Percentiles rank a stretch among this genome's conserved stretches.
These are phyloP conservation scores for Acrobasis repandana DNA, from an alignment of 2,888 invertebrate genomes.

Conservation along the genomic window DNA sequence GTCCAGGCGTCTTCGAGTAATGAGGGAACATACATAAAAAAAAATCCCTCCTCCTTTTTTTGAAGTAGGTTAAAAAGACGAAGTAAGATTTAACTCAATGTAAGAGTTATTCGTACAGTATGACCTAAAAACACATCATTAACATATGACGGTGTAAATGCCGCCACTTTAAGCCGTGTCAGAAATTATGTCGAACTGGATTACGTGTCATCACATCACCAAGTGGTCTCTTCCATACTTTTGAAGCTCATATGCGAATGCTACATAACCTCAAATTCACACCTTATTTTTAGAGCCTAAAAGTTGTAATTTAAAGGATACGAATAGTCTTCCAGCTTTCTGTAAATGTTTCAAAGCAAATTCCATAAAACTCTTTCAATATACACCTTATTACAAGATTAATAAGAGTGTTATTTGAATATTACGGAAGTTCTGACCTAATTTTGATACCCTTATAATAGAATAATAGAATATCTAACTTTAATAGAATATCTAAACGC, in stretches of 20 bases:
- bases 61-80: too few relatives aligned
- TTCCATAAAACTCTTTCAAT: not conserved
- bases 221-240: constrained; percentile 26
- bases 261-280: not conserved
- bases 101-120: too few relatives aligned
- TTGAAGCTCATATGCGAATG: not conserved
- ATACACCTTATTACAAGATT: not conserved
- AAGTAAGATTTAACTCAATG: too few relatives aligned
- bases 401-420: not conserved
- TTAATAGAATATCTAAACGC: too few relatives aligned
- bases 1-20: too few relatives aligned
- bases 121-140: not conserved
- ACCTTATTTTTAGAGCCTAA: not conserved
- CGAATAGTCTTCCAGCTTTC: not conserved
- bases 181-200: constrained; percentile 41
- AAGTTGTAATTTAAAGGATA: not conserved
- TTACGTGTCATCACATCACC: constrained; percentile 35
- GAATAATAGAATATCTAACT: too few relatives aligned
- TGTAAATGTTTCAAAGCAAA: not conserved
- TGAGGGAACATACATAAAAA: too few relatives aligned
- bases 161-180: constrained; percentile 28
- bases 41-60: too few relatives aligned
- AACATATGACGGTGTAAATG: constrained; percentile 27
- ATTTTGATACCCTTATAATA: too few relatives aligned
- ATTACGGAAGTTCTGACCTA: not conserved